Base-by-base conservation (phyloP, 2,797 vertebrate genomes). In the Gymnodraco acuticeps region DNA sequence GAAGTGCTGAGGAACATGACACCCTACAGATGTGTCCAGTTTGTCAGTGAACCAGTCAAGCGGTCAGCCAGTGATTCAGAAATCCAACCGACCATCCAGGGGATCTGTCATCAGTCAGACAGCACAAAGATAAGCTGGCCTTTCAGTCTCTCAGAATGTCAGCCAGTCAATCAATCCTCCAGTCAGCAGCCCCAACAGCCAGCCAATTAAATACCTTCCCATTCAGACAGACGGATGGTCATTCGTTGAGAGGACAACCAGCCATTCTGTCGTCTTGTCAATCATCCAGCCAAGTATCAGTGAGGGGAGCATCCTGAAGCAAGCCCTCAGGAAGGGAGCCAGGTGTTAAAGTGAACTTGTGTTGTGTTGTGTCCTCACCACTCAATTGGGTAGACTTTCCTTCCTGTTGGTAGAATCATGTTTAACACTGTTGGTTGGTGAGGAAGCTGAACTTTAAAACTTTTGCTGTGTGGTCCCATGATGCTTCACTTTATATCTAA, bases 211-310 rank as follows among this genome's bases (percentile, higher is more conserved):
- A 65, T 10, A 12, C 10, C 10, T 2, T 4, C 10, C 48, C 14
- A 19, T 61, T 17, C 64, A 27, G 42, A 64, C 46, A 20, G 46
- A 54, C 74, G 59, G 64, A 42, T 42, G 51, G 65, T 53, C 47
- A 10, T 13, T 27, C 0, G 16, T 16, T 33, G 9, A 66, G 17
- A 68, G 19, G 10, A 6, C 65, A 46, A 42, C 1, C 54, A 67
- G 20, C 27, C 31, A 17, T 47, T 13, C 13, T 52, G 43, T 3
- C 16, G 4, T 31, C 15, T 3, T 33, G 76, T 33, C 69, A 52
- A 56, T 55, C 63, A 65, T 51, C 47, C 63, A 65, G 64, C 58
- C 78, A 70, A 58, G 63, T 67, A 64, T 9, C 51, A n/a, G 55
- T 3, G 52, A 55, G 53, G 45, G 47, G 66, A 75, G 27, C 27